Percentiles rank a stretch among this genome's conserved stretches.
phyloP scores from a whole-genome alignment of 2,797 vertebrate genomes.

The Tangara arthus region DNA sequence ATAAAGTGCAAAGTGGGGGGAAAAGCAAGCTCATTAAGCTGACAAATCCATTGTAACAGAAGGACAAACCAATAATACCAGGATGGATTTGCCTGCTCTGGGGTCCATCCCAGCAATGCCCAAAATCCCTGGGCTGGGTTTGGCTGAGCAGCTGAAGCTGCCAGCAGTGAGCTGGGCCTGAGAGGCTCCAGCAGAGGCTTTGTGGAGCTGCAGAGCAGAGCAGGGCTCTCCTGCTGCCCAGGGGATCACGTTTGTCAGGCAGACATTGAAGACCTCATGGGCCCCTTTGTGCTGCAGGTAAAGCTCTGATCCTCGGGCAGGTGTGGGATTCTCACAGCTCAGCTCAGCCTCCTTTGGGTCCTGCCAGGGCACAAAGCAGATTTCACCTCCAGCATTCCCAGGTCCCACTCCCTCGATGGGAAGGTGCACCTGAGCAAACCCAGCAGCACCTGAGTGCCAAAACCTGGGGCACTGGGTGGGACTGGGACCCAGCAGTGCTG shows the following conservation, averaged over 20 bases:
- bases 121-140: neutral
- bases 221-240: neutral
- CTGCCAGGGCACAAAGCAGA: neutral
- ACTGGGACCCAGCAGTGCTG: neutral
- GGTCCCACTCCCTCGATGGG: rapidly evolving
- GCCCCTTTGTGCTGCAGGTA: neutral
- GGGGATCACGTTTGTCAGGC: neutral
- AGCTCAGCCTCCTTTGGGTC: neutral
- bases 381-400: neutral
- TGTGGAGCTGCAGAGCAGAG: neutral
- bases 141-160: neutral
- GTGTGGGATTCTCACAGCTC: neutral
- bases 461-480: rapidly evolving
- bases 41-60: neutral
- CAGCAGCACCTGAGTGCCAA: neutral
- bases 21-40: neutral
- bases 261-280: neutral
- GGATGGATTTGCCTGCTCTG: neutral
- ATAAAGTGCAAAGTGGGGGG: neutral
- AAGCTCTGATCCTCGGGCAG: neutral
- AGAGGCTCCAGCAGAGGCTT: neutral
- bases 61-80: rapidly evolving
- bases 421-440: neutral
- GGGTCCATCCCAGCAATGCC: neutral
- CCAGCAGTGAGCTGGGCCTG: neutral